Conservation (phyloP, 2,888 invertebrate genomes). For the Orthosia cruda region DNA sequence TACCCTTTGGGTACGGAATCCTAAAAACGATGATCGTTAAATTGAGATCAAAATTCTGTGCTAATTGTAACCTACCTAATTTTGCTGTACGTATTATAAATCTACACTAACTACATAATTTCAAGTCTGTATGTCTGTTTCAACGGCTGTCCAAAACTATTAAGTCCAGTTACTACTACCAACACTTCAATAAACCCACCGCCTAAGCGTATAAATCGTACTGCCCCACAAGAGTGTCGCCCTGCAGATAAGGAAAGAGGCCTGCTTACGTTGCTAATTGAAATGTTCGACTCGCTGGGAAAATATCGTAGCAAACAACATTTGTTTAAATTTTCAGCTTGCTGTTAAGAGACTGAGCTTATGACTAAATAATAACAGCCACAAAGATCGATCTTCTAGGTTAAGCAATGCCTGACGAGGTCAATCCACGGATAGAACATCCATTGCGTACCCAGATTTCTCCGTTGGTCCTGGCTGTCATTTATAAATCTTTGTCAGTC, state of each 20-base stretch:
- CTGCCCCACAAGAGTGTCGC: conserved; percentile 58
- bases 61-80: neutral
- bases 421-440: no score
- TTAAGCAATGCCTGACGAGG: no score
- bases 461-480: no score
- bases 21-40: neutral
- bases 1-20: no score
- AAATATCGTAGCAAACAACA: conserved; percentile 30
- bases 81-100: neutral
- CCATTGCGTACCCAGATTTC: no score
- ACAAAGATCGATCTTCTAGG: no score
- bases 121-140: neutral
- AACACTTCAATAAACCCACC: neutral
- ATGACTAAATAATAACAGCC: no score
- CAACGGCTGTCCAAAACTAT: neutral
- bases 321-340: conserved; percentile 41
- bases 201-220: conserved; percentile 37
- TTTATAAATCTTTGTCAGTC: no score
- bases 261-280: conserved; percentile 69
- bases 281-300: conserved; percentile 54
- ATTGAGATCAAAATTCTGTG: neutral
- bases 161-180: neutral
- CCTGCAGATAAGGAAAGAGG: conserved; percentile 66
- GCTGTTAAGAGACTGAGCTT: conserved; percentile 8
- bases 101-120: neutral